Evolutionary conservation across 2,113 vertebrate species (phyloP).

Genomic region (Cheilinus undulatus): DNA sequence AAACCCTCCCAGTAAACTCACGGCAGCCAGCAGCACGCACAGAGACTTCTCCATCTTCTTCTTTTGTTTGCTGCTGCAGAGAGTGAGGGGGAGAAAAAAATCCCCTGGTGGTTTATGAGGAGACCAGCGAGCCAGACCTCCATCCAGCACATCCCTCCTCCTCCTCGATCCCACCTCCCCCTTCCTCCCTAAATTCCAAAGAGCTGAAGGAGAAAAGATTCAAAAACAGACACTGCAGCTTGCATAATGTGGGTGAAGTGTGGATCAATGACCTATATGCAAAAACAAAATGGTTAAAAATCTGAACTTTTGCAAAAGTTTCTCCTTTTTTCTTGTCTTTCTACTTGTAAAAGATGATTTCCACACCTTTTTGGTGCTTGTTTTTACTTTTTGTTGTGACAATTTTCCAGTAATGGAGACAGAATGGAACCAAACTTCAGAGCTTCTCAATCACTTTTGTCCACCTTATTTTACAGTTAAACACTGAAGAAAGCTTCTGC

Average conservation of each 20-base stretch:
- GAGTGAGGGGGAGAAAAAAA: background rate
- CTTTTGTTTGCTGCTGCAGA: slow-evolving; percentile 45
- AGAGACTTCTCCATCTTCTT: slow-evolving; percentile 67
- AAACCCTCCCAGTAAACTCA: slow-evolving; percentile 41
- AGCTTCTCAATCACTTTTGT: too few species aligned
- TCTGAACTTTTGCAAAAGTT: background rate
- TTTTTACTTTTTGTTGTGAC: too few species aligned
- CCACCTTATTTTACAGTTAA: too few species aligned
- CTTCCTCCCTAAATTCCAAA: slow-evolving; percentile 24
- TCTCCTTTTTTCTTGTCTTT: too few species aligned
- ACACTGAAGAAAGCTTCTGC: too few species aligned
- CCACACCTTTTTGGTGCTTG: too few species aligned
- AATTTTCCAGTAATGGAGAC: too few species aligned
- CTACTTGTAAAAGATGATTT: too few species aligned
- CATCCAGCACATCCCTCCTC: slow-evolving; percentile 38
- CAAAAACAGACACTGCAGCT: background rate
- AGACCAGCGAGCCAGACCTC: slow-evolving; percentile 52
- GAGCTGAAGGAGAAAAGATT: slow-evolving; percentile 1
- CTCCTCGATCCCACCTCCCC: slow-evolving; percentile 45
- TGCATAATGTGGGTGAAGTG: background rate
- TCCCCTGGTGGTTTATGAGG: slow-evolving; percentile 27
- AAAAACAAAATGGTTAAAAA: background rate
- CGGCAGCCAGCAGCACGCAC: slow-evolving; percentile 40
- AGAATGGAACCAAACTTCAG: too few species aligned
- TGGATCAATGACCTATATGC: background rate